Evolutionary conservation across 1,140 invertebrate genomes (phyloP).

Genomic region (Heliothis subflexa): DNA sequence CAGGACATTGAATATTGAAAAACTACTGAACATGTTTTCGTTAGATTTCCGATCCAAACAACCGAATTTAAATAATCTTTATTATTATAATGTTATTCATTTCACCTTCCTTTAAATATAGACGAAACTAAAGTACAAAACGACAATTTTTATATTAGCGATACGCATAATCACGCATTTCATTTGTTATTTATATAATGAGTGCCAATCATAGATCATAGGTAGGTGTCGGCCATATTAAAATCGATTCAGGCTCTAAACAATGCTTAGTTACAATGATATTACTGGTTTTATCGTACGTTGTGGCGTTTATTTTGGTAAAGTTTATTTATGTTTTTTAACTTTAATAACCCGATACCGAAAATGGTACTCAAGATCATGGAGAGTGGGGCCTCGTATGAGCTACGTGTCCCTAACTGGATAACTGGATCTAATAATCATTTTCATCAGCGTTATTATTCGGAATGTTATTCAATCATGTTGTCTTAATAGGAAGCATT

Average conservation of each 20-base stretch:
- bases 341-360: not conserved
- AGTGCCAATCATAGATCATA: not conserved
- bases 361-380: too few relatives aligned
- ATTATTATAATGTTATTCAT: not conserved
- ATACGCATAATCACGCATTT: constrained; percentile 3
- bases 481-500: too few relatives aligned
- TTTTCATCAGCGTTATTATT: not conserved
- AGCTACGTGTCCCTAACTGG: too few relatives aligned
- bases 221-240: not conserved
- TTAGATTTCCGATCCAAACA: too few relatives aligned
- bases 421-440: too few relatives aligned
- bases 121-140: not conserved
- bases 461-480: too few relatives aligned
- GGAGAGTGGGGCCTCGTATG: too few relatives aligned
- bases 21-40: too few relatives aligned
- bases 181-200: not conserved
- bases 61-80: not conserved
- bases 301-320: not conserved
- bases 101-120: not conserved
- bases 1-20: too few relatives aligned
- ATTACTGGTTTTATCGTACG: constrained; percentile 4
- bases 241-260: not conserved
- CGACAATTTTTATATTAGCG: not conserved
- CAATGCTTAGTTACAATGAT: constrained; percentile 11
- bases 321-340: not conserved